A percentile compares a stretch with the other conserved stretches of the same genome.
These are phyloP conservation scores for Hypocryptadius cinnamomeus DNA, from an alignment of 2,113 vertebrate species.

Conservation along the genomic window DNA sequence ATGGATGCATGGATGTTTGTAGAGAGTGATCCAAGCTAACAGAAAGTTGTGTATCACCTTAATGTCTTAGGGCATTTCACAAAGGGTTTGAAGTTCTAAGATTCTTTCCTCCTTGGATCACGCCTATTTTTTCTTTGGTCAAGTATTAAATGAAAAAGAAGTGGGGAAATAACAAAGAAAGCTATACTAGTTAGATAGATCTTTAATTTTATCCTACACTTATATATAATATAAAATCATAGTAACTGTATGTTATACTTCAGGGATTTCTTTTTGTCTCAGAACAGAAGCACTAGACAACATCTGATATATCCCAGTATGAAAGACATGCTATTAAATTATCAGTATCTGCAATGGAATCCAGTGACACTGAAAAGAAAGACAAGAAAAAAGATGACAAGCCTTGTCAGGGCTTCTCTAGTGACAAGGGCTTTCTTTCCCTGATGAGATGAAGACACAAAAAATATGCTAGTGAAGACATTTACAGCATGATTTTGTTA, in stretches of 20 bases:
- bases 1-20: background rate
- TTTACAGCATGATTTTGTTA: background rate
- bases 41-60: background rate
- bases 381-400: constrained; percentile 8
- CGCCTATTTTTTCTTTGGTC: background rate
- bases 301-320: background rate
- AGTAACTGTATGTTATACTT: background rate
- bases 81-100: background rate
- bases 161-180: background rate
- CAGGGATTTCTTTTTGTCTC: background rate
- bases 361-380: background rate
- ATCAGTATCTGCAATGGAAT: background rate
- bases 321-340: constrained; percentile 25
- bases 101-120: background rate
- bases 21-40: background rate
- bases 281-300: background rate
- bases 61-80: background rate
- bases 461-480: background rate
- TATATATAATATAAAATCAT: background rate
- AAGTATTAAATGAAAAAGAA: background rate
- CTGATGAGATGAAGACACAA: background rate
- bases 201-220: background rate
- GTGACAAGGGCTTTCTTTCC: background rate
- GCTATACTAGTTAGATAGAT: background rate
- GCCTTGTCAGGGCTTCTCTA: constrained; percentile 2